A percentile compares a stretch with the other conserved stretches of the same genome.
These are phyloP conservation scores for Steinernema scapterisci DNA, from an alignment of 2,888 invertebrate species.

Conservation along the genomic window DNA sequence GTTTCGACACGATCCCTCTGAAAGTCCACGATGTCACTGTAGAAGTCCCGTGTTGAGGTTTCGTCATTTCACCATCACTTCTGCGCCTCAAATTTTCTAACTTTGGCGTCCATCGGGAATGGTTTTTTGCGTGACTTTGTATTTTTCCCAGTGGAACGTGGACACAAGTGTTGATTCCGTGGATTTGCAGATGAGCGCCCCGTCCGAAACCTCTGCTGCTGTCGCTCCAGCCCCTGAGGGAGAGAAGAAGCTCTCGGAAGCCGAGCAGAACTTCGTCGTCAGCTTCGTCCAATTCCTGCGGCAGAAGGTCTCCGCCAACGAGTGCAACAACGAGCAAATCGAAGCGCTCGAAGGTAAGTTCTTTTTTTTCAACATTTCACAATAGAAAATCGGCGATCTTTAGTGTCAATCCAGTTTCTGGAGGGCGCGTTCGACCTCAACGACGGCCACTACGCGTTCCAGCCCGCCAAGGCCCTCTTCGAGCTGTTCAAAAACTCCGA, in stretches of 20 bases:
- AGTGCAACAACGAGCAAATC: conserved; percentile 57
- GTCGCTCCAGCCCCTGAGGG: conserved; percentile 1
- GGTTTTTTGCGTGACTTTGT: no score
- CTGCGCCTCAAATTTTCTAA: no score
- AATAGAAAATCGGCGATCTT: conserved; percentile 42
- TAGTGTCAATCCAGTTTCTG: conserved; percentile 85
- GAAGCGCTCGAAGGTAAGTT: conserved; percentile 61
- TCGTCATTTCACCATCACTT: no score
- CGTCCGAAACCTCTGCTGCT: neutral
- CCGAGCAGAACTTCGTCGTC: conserved; percentile 63
- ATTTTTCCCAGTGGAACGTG: no score
- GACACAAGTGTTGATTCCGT: no score
- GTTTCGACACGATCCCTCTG: no score
- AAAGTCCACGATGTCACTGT: no score
- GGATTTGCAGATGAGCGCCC: neutral
- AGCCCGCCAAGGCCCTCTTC: conserved; percentile 68
- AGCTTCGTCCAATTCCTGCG: conserved; percentile 65
- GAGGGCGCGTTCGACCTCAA: conserved; percentile 84
- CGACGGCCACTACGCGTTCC: conserved; percentile 69
- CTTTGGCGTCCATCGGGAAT: no score
- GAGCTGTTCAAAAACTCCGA: conserved; percentile 70
- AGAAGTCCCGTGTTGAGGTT: no score
- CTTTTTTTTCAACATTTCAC: conserved; percentile 15
- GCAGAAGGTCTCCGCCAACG: conserved; percentile 60
- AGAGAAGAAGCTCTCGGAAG: conserved; percentile 40